Conservation (phyloP, 2,113 vertebrate species). For the Physeter macrocephalus region DNA sequence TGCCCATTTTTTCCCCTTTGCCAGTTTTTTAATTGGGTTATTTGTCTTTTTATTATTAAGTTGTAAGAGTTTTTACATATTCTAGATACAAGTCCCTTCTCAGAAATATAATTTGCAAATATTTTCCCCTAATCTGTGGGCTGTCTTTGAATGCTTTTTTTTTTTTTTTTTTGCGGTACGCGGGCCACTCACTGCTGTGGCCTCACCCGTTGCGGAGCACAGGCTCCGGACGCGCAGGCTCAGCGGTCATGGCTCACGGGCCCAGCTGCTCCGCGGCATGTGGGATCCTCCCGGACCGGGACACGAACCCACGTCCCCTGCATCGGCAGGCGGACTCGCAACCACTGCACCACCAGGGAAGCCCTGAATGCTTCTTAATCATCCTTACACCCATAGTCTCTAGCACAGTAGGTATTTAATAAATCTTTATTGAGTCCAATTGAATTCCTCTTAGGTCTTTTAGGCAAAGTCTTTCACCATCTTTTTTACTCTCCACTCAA, state of each 20-base stretch:
- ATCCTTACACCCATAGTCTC: neutral
- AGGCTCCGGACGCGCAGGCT: no score
- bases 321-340: no score
- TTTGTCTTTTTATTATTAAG: neutral
- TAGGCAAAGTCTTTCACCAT: neutral
- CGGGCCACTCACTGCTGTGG: no score
- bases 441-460: neutral
- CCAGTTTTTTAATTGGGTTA: neutral
- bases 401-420: neutral
- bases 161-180: no score
- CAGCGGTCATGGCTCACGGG: no score
- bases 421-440: neutral
- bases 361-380: neutral
- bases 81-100: neutral
- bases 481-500: neutral
- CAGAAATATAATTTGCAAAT: neutral
- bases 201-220: no score
- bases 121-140: neutral
- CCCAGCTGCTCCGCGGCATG: no score
- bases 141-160: neutral
- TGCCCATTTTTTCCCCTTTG: neutral
- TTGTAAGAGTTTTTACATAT: neutral
- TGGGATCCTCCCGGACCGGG: no score
- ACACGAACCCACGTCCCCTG: no score
- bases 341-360: no score